Evolutionary conservation across 2,797 vertebrate species (phyloP), one percentile per base, ranked within the genome.

Genomic region (Oophaga sylvatica): DNA sequence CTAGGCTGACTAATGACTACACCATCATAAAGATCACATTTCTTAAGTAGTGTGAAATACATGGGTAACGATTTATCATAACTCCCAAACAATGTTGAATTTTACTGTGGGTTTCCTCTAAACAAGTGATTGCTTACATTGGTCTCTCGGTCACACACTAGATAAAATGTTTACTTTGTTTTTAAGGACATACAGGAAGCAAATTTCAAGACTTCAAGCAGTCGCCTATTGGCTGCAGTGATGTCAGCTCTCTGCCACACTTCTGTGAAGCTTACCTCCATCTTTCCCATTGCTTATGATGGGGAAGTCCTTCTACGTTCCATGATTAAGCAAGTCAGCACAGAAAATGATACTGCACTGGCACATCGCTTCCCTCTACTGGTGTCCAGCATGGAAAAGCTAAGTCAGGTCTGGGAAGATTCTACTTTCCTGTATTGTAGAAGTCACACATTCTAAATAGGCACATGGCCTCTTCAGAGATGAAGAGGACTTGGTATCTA

Each of bases 221-320:
- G 98, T 75, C 96, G 98, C 0, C 96, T 99, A 67, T 95, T 99
- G 73, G 98, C 98, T 20, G 98, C 98, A 0, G 98, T 99, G 1
- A 99, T 99, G 98, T 99, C 98, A 17, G 98, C 98, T 4, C 94
- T 99, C 67, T 99, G 98, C 92, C 97, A 99, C 91, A 98, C 98
- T 0, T 99, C 98, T 0, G 98, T 99, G 11, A 99, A 98, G 91
- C 92, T 99, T 92, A 99, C 97, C 2, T 99, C 98, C 67, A 99
- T 99, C 91, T 95, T 99, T 65, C 98, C 98, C 0, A 99, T 99
- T 48, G 98, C 98, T 0, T 99, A 99, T 15, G 98, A 99, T 0
- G 98, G 98, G 26, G 98, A 99, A 90, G 97, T 97, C 0, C 91
- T 99, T 60, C 93, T 99, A 73, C 95, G 97, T n/a, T 98, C 98